phyloP scores from a whole-genome alignment of 2,888 invertebrate genomes.

The Cheilosia impressa region DNA sequence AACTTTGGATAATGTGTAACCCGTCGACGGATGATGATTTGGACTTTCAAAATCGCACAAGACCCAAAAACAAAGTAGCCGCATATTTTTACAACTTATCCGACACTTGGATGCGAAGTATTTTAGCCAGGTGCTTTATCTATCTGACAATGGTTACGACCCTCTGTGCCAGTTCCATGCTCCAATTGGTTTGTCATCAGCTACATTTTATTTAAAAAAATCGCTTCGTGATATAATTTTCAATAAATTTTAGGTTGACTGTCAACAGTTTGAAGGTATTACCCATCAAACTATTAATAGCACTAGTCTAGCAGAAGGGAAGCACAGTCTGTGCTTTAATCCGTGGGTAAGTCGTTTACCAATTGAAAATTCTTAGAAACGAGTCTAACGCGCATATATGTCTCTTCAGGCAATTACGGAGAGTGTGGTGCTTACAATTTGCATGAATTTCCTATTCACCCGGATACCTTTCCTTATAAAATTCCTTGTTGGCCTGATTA shows the following conservation, averaged over 20 bases:
- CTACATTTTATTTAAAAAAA: not conserved
- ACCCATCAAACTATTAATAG: slow-evolving; percentile 51
- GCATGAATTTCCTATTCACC: slow-evolving; percentile 92
- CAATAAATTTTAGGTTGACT: slow-evolving; percentile 76
- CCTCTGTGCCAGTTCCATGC: slow-evolving; percentile 87
- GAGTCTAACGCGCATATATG: not conserved
- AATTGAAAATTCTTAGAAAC: not conserved
- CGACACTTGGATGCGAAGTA: slow-evolving; percentile 86
- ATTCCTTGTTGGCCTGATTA: slow-evolving; percentile 87
- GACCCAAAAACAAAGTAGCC: slow-evolving; percentile 85
- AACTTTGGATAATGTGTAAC: slow-evolving; percentile 86
- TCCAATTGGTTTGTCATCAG: slow-evolving; percentile 85
- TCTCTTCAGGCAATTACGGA: slow-evolving; percentile 84
- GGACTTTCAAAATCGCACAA: slow-evolving; percentile 49
- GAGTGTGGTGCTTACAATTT: slow-evolving; percentile 85
- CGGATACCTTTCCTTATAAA: slow-evolving; percentile 93
- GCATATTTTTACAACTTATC: slow-evolving; percentile 87
- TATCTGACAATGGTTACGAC: slow-evolving; percentile 88
- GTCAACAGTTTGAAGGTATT: slow-evolving; percentile 69
- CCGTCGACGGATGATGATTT: slow-evolving; percentile 72
- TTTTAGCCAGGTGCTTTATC: slow-evolving; percentile 86
- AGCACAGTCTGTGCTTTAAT: slow-evolving; percentile 80
- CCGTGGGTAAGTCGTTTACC: slow-evolving; percentile 80
- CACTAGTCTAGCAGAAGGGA: slow-evolving; percentile 60
- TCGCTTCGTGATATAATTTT: not conserved